Evolutionary conservation across 53 echinoderm and acorn worm species (phyloP), one percentile per base, ranked within the genome.

Genomic region (Astropecten irregularis): DNA sequence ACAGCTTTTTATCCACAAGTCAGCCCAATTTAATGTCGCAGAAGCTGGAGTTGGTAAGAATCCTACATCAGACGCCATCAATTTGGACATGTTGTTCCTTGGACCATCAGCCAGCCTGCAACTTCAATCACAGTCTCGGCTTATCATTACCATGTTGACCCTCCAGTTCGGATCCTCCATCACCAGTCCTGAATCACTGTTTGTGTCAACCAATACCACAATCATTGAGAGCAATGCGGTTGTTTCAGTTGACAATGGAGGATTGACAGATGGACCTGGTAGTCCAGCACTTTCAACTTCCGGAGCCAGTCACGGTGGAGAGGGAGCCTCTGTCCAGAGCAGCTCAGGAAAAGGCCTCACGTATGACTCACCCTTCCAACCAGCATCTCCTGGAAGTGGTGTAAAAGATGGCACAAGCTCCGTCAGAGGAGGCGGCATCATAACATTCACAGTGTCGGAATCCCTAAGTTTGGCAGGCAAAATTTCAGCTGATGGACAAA

Each of bases 221-320:
- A 38, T 38, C 28, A 85, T 85, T 48, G 53, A 62, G 40, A 63
- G 64, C 33, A 40, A 46, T 69, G 71, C 91, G 35, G 6, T 20
- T 2, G 61, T 95, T 27, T 82, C 88, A 44, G 95, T 85, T 2
- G 59, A 92, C 40, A 19, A 26, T 39, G 89, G 82, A 84, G 95
- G 95, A 33, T 59, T 83, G 8, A 28, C 61, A 31, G 63, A 88
- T 69, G 91, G 91, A 59, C 18, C 68, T 16, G 92, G 92, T 50
- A 87, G 66, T 49, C 89, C 91, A 2, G 46, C 40, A 40, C 32
- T 85, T 54, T 53, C 15, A 7, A 47, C 65, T 16, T 57, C 55
- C 47, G 95, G 95, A 54, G 95, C 92, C 14, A 90, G 92, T 62
- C 85, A 95, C 73, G 95, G 92, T 39, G 95, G 95, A 30, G 47